Conservation (phyloP, 2,888 invertebrate genomes). For the Leucophenga maculata region DNA sequence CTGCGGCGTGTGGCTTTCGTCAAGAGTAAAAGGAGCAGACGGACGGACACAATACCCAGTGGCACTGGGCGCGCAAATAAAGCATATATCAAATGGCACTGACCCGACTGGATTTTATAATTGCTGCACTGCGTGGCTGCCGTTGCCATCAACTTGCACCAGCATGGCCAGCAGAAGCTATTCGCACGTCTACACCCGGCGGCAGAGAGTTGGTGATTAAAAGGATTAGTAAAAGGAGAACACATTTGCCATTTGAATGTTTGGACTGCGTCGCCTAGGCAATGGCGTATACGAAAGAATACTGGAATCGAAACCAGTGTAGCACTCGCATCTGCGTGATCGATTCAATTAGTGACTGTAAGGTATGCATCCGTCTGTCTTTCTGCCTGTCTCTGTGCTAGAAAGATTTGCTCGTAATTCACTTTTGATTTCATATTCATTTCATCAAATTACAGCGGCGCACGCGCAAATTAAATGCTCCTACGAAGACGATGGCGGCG, state of each 20-base stretch:
- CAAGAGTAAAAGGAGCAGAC: not conserved
- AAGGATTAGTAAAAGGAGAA: too few relatives aligned
- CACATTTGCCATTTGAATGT: not conserved
- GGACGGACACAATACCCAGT: not conserved
- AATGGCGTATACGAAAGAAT: too few relatives aligned
- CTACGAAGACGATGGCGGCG: slow-evolving; percentile 24
- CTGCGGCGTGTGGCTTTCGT: slow-evolving; percentile 6
- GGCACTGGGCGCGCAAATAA: not conserved
- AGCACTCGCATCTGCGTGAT: slow-evolving; percentile 16
- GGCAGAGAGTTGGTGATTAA: too few relatives aligned
- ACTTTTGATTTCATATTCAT: slow-evolving; percentile 65
- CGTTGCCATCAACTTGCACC: too few relatives aligned
- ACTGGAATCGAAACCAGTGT: too few relatives aligned
- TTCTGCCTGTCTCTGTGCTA: slow-evolving; percentile 14
- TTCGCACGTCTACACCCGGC: too few relatives aligned
- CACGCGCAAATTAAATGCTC: slow-evolving; percentile 57
- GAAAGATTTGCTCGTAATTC: slow-evolving; percentile 56
- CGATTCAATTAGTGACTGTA: slow-evolving; percentile 21
- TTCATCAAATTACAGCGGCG: slow-evolving; percentile 65
- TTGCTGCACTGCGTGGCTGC: too few relatives aligned
- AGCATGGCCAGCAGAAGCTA: too few relatives aligned
- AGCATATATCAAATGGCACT: slow-evolving; percentile 1
- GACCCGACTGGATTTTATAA: too few relatives aligned
- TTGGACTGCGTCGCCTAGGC: not conserved
- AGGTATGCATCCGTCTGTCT: too few relatives aligned